Evolutionary conservation across 1,140 invertebrate genomes (phyloP).

Genomic region (Pseudomyrmex cubaensis): DNA sequence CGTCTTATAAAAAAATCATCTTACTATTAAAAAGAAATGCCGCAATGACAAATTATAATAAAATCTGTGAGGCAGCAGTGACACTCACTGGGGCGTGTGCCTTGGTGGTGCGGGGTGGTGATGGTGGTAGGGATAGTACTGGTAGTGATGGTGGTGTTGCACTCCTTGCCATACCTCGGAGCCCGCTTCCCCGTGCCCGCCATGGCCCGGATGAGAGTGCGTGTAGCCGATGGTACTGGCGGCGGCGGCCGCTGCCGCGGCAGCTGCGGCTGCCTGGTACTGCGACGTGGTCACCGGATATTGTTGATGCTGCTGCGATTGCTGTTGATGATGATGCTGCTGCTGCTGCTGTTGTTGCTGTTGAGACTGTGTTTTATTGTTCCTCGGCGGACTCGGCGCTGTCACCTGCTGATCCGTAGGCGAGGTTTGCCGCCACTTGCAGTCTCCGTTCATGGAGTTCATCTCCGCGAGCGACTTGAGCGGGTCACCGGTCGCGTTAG

Average conservation of each 20-base stretch:
- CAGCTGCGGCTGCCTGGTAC: slow-evolving; percentile 78
- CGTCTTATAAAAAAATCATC: not conserved
- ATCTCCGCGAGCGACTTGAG: slow-evolving; percentile 87
- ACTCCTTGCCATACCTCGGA: slow-evolving; percentile 88
- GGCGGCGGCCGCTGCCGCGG: slow-evolving; percentile 69
- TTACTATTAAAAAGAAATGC: not conserved
- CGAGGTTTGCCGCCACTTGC: slow-evolving; percentile 85
- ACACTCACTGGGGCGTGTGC: slow-evolving; percentile 88
- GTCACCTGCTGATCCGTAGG: slow-evolving; percentile 76
- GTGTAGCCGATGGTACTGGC: slow-evolving; percentile 72
- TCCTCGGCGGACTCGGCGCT: slow-evolving; percentile 79
- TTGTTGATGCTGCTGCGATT: slow-evolving; percentile 68
- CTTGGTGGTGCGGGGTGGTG: slow-evolving; percentile 86
- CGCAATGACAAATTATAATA: slow-evolving; percentile 67
- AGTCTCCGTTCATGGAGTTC: slow-evolving; percentile 85
- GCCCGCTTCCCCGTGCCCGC: slow-evolving; percentile 80
- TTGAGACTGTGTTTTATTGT: slow-evolving; percentile 77
- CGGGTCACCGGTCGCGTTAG: slow-evolving; percentile 83
- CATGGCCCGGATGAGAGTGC: slow-evolving; percentile 74
- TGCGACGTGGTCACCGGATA: slow-evolving; percentile 81
- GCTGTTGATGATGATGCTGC: slow-evolving; percentile 73
- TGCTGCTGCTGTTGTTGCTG: slow-evolving; percentile 71
- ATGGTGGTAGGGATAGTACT: slow-evolving; percentile 88
- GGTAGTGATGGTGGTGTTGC: slow-evolving; percentile 87
- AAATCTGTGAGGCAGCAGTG: slow-evolving; percentile 80